These are phyloP conservation scores for Megaustenia siamemsis DNA, from an alignment of 2,888 invertebrate species.

Conservation along the genomic window DNA sequence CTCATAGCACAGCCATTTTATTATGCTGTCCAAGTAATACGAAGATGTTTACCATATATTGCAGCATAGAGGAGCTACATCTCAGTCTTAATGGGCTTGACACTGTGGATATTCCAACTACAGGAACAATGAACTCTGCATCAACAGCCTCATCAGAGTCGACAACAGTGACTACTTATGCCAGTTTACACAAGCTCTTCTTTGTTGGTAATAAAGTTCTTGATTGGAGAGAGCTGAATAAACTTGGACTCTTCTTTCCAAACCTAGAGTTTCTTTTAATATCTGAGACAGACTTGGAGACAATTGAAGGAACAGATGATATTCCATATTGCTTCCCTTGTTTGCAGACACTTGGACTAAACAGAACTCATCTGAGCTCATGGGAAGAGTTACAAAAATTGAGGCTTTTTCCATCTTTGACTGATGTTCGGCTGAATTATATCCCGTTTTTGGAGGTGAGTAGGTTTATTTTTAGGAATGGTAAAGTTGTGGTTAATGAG, in stretches of 20 bases:
- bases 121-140: constrained; percentile 88
- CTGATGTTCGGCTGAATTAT: constrained; percentile 91
- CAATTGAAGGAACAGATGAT: constrained; percentile 54
- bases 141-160: constrained; percentile 84
- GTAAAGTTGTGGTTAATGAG: too few relatives aligned
- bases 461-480: not conserved
- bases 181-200: constrained; percentile 88
- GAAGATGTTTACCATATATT: constrained; percentile 57
- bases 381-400: constrained; percentile 95
- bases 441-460: constrained; percentile 83
- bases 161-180: constrained; percentile 80
- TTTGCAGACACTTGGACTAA: constrained; percentile 85
- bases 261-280: constrained; percentile 90
- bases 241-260: constrained; percentile 92
- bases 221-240: constrained; percentile 90
- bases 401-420: constrained; percentile 89
- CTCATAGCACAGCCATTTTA: too few relatives aligned
- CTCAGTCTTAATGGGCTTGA: constrained; percentile 89
- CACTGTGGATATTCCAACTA: constrained; percentile 71
- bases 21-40: too few relatives aligned
- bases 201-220: constrained; percentile 93
- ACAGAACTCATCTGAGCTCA: constrained; percentile 89
- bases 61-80: constrained; percentile 91
- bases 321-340: constrained; percentile 82
- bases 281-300: constrained; percentile 74